Conservation (phyloP, 1,140 invertebrate species). For the Pachyrhynchus sulphureomaculatus region DNA sequence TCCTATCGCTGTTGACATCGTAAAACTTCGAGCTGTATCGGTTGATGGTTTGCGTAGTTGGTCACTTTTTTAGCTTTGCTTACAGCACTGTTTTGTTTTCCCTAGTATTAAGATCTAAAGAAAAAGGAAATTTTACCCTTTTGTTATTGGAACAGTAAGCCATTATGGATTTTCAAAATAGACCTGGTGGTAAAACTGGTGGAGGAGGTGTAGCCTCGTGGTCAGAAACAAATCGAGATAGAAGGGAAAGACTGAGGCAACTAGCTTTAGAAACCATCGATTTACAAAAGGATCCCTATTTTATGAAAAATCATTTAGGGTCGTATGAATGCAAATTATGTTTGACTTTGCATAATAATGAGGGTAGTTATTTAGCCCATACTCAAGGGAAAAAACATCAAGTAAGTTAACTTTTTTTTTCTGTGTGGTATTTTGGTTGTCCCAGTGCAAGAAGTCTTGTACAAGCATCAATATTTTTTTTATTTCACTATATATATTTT, state of each 20-base stretch:
- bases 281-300: slow-evolving; percentile 98
- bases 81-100: too few relatives aligned
- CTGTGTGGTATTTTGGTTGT: too few relatives aligned
- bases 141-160: too few relatives aligned
- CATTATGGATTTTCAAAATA: slow-evolving; percentile 94
- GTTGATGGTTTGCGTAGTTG: too few relatives aligned
- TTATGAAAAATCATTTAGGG: slow-evolving; percentile 98
- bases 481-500: too few relatives aligned
- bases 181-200: slow-evolving; percentile 97
- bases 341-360: slow-evolving; percentile 98
- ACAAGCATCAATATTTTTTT: too few relatives aligned
- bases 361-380: slow-evolving; percentile 98
- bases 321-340: slow-evolving; percentile 99
- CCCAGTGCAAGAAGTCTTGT: too few relatives aligned
- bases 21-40: too few relatives aligned
- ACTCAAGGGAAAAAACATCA: slow-evolving; percentile 99
- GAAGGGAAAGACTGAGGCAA: slow-evolving; percentile 92
- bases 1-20: too few relatives aligned
- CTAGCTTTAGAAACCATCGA: slow-evolving; percentile 98
- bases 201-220: slow-evolving; percentile 98
- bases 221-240: slow-evolving; percentile 96
- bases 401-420: not conserved
- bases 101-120: too few relatives aligned
- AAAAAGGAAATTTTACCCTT: too few relatives aligned
- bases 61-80: too few relatives aligned